Percentiles rank a stretch among this genome's conserved stretches.
Conservation (phyloP, 2,113 vertebrate genomes). For the Lophochroa leadbeateri region DNA sequence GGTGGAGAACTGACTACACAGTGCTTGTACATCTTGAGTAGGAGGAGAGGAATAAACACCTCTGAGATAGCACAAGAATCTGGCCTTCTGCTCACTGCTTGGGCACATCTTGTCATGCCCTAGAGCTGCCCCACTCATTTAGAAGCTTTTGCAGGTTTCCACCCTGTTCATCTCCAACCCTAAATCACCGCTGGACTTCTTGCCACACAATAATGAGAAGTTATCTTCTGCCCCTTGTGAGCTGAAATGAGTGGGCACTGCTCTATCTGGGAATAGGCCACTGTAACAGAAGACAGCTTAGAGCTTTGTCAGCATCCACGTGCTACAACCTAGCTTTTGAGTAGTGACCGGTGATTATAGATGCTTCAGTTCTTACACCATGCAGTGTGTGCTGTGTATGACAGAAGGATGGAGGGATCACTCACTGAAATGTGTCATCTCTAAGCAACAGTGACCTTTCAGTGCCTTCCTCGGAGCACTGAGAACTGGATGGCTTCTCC, state of each 20-base stretch:
- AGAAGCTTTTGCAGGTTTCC: background rate
- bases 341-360: background rate
- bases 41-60: slow-evolving; percentile 21
- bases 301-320: background rate
- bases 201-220: background rate
- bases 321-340: background rate
- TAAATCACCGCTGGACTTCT: background rate
- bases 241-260: background rate
- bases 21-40: background rate
- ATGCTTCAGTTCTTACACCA: background rate
- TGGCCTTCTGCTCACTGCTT: background rate
- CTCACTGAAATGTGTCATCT: slow-evolving; percentile 37
- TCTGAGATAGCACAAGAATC: background rate
- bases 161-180: background rate
- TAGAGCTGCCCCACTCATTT: background rate
- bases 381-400: background rate
- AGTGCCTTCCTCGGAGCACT: background rate
- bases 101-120: rapidly evolving
- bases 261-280: background rate
- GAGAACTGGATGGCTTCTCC: slow-evolving; percentile 4
- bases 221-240: background rate
- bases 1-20: background rate
- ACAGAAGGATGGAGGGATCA: slow-evolving; percentile 49
- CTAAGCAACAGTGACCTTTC: slow-evolving; percentile 27
- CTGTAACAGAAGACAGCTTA: background rate